Base-by-base conservation (phyloP, 2,888 invertebrate species). In the Sicus ferrugineus region DNA sequence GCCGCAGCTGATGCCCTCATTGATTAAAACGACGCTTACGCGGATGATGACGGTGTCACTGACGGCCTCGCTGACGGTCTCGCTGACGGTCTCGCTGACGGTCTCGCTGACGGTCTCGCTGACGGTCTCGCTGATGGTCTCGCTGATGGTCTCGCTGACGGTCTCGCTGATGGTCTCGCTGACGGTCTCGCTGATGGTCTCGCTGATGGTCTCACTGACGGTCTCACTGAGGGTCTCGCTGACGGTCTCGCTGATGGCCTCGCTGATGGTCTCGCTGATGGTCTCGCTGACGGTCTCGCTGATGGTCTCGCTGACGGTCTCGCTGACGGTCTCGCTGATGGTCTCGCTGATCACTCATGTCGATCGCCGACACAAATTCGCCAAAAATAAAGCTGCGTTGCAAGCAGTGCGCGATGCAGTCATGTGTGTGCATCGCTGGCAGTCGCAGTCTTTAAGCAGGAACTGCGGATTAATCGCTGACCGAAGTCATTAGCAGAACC, bases 211-310 rank as follows among this genome's bases (percentile, higher is more conserved):
- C 34, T 50, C 34, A 46, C 28, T 21, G 46, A 21, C 16, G 65
- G 23, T n/a, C 38, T 38, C 7, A 9, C 38, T 11, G 6, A 9
- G 7, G 42, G 14, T n/a, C 4, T n/a, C 14, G 42, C 4, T n/a
- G 42, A n/a, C 7, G 9, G 23, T n/a, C 21, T 52, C 9, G 21
- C n/a, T n/a, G 21, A 11, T 16, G 50, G 14, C 31, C 48, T 19
- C 30, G 65, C 50, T 65, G 28, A 62, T 69, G 66, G 65, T 67
- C 68, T 67, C 67, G 64, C 71, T 62, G 67, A 70, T 63, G 66
- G 68, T 68, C 69, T 63, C 69, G 68, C n/a, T n/a, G n/a, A 64
- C 61, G 63, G 21, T 61, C 11, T 31, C 23, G 42, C 56, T 26
- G 46, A 54, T 48, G 52, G 31, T 59, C 21, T 38, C 21, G 58